Percentiles rank a stretch among this genome's conserved stretches.
Conservation (phyloP, 2,797 vertebrate genomes). For the Propithecus deckenii region DNA sequence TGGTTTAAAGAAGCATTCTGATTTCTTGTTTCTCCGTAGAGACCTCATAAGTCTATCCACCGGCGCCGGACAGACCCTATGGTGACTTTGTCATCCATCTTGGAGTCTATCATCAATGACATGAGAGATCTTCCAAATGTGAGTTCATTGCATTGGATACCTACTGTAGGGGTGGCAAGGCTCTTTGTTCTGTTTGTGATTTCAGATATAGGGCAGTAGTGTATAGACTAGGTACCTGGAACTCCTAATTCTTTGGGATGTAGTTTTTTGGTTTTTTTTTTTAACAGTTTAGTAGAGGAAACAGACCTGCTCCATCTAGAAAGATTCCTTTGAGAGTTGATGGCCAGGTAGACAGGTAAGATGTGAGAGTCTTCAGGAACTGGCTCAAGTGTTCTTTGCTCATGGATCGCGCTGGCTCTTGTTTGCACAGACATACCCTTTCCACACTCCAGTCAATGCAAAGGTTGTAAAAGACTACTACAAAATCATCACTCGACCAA, state of each 20-base stretch:
- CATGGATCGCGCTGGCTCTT: not conserved
- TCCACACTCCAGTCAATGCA: conserved; percentile 97
- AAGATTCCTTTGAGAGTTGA: conserved; percentile 42
- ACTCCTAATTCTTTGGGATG: not conserved
- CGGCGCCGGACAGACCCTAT: conserved; percentile 97
- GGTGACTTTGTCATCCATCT: conserved; percentile 97
- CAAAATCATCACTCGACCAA: conserved; percentile 97
- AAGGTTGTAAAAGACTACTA: conserved; percentile 99
- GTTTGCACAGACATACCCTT: conserved; percentile 93
- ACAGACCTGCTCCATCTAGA: conserved; percentile 5
- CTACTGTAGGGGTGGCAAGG: not conserved
- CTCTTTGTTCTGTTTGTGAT: conserved; percentile 25
- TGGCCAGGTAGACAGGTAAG: not conserved
- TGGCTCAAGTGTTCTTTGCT: conserved; percentile 46
- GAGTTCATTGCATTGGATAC: conserved; percentile 76
- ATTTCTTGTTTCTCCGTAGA: conserved; percentile 83
- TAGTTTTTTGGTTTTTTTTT: not conserved
- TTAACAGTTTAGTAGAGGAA: conserved; percentile 23
- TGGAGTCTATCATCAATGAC: conserved; percentile 98
- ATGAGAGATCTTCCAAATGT: conserved; percentile 97
- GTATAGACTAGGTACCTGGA: not conserved
- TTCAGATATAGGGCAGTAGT: conserved; percentile 7
- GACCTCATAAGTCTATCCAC: conserved; percentile 98
- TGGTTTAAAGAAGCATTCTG: not conserved
- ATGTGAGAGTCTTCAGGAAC: not conserved